These are phyloP conservation scores for Ferrisia virgata DNA, from an alignment of 2,888 invertebrate species.

Conservation along the genomic window DNA sequence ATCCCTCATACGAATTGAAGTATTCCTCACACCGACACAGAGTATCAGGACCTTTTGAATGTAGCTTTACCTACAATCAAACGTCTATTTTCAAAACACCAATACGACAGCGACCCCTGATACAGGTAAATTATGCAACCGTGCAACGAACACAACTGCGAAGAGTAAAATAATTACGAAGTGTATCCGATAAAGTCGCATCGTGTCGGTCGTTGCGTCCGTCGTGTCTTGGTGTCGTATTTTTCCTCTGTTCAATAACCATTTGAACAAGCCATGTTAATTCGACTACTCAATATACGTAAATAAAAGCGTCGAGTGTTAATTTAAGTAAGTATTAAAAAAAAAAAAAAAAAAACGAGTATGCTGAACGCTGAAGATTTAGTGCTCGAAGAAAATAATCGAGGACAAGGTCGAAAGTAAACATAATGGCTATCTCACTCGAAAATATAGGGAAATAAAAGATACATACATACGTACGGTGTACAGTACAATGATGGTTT, in stretches of 20 bases:
- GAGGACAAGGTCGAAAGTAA: slow-evolving; percentile 25
- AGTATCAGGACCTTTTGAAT: no score
- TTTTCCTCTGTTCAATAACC: not conserved
- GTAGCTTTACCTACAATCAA: no score
- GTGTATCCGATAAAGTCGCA: not conserved
- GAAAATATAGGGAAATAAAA: slow-evolving; percentile 1
- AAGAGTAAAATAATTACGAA: not conserved
- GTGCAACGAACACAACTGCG: no score
- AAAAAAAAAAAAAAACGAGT: not conserved
- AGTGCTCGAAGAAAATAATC: slow-evolving; percentile 22
- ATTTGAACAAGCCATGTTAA: slow-evolving; percentile 19
- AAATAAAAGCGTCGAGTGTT: slow-evolving; percentile 19
- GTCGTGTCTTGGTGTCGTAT: not conserved
- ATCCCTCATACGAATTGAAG: no score
- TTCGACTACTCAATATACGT: no score
- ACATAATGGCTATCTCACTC: slow-evolving; percentile 21
- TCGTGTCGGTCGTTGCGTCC: no score
- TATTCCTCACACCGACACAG: no score
- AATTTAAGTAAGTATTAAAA: slow-evolving; percentile 19
- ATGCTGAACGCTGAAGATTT: slow-evolving; percentile 6
- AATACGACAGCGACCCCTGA: no score
- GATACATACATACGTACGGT: not conserved
- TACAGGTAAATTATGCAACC: no score
- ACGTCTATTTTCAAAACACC: no score
- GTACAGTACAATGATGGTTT: not conserved